Evolutionary conservation across 1,140 invertebrate species (phyloP), one percentile per base, ranked within the genome.

Genomic region (Philopotamus ludificatus): DNA sequence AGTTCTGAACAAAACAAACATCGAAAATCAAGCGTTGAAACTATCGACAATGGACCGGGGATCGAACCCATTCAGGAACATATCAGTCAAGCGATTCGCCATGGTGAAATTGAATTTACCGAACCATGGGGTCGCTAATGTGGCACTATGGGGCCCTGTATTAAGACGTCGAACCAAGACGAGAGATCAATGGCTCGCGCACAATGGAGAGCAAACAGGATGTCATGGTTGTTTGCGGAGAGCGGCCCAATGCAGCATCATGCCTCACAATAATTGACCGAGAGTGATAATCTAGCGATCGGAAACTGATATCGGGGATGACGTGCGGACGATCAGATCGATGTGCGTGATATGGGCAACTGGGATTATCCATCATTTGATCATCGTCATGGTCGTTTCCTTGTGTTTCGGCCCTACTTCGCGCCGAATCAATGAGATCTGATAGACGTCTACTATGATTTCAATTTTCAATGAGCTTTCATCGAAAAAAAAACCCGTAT

Each of bases 141-240:
- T 62, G 41, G 54, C 34, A 67, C 59, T 63, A 67, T 63, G 50
- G 28, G n/a, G 21, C 45, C n/a, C 20, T 28, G 63, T 41, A 69
- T 69, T 65, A 65, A 69, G 63, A 69, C 53, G 63, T 69, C 63
- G 63, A 62, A 69, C 15, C 49, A 26, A 65, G 67, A 65, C 59
- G 58, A 53, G 41, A 16, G 16, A 4, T 63, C 55, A 69, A 69
- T 69, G 53, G 57, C 12, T 18, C 18, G 4, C n/a, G 3, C 41
- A 68, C 66, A 68, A 68, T 61, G 66, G 21, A 34, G 50, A 53
- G 61, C 62, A 63, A 64, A 65, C 67, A 69, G 67, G 67, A 69
- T 69, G 67, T 69, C 63, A 69, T 44, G 67, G 42, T 42, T 65
- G 60, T 63, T 67, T 67, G 60, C 22, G 21, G 4, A 9, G 44